Evolutionary conservation across 1,140 invertebrate species (phyloP), one percentile per base, ranked within the genome.

Genomic region (Tetramorium alpestre): DNA sequence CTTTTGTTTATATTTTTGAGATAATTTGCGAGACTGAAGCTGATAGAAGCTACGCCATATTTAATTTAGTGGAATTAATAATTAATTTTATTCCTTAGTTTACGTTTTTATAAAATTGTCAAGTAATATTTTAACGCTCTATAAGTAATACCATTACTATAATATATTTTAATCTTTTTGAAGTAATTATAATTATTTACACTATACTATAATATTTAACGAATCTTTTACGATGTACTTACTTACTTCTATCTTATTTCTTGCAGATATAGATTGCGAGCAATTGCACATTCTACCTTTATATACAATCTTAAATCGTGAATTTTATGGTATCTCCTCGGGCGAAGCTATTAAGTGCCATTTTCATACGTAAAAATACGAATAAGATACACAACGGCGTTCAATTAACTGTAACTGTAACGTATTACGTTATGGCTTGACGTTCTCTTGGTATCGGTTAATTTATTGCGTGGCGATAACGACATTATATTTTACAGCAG

Each of bases 351-450:
- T 84, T 84, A 73, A 84, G 69, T 84, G 54, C 18, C 51, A 33
- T 72, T 82, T 72, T 82, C 54, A 25, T 69, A 49, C 41, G 41
- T 41, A 75, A 62, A 84, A 75, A 41, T 84, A 38, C 69, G n/a
- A 33, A 60, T 44, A 56, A 85, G 28, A 33, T 51, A 51, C 16
- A 75, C 73, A 64, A 77, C 47, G 82, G 47, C 41, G 60, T 78
- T 85, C 62, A 78, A 85, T 77, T 85, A 85, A 62, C 69, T 47
- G 69, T 73, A 82, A 73, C 51, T 82, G 51, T 82, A 82, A 82
- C 65, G 11, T 81, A 25, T 10, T 60, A 51, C 33, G 62, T 67
- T 80, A 51, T 41, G 25, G 18, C 41, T 84, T 75, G 41, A 73
- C 67, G 54, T 33, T 62, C 54, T 73, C 28, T 60, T 33, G 7